A percentile compares a stretch with the other conserved stretches of the same genome.
phyloP scores from a whole-genome alignment of 2,113 vertebrate species.

The Rhabdornis inornatus region DNA sequence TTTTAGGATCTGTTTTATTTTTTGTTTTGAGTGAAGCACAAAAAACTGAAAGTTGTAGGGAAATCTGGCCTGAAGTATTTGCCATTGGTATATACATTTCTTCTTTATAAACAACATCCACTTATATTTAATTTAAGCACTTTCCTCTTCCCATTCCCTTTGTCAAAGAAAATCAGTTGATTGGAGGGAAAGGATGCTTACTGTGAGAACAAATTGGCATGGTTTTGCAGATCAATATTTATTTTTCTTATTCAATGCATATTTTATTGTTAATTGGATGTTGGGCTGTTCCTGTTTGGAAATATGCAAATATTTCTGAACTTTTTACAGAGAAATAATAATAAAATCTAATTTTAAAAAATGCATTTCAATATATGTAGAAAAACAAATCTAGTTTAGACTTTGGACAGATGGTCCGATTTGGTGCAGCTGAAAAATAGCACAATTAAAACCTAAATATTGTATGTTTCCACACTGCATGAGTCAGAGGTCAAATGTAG shows the following conservation, averaged over 20 bases:
- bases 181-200: neutral
- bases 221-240: constrained; percentile 28
- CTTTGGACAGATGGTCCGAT: constrained; percentile 51
- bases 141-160: neutral
- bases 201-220: neutral
- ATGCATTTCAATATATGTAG: constrained; percentile 18
- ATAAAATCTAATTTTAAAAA: constrained; percentile 34
- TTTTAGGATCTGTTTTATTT: constrained; percentile 37
- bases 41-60: constrained; percentile 1
- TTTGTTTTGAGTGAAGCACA: constrained; percentile 38
- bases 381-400: constrained; percentile 55
- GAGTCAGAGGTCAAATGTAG: constrained; percentile 77
- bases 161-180: neutral
- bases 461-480: constrained; percentile 79
- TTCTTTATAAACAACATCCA: neutral
- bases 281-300: neutral
- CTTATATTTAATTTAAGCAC: neutral
- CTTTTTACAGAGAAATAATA: constrained; percentile 36
- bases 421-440: constrained; percentile 55
- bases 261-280: constrained; percentile 19
- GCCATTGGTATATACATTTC: neutral
- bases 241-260: neutral
- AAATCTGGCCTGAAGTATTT: constrained; percentile 40
- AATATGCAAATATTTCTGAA: constrained; percentile 28
- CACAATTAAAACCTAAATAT: constrained; percentile 64